phyloP scores from a whole-genome alignment of 2,888 invertebrate genomes.

The Lottia gigantea region DNA sequence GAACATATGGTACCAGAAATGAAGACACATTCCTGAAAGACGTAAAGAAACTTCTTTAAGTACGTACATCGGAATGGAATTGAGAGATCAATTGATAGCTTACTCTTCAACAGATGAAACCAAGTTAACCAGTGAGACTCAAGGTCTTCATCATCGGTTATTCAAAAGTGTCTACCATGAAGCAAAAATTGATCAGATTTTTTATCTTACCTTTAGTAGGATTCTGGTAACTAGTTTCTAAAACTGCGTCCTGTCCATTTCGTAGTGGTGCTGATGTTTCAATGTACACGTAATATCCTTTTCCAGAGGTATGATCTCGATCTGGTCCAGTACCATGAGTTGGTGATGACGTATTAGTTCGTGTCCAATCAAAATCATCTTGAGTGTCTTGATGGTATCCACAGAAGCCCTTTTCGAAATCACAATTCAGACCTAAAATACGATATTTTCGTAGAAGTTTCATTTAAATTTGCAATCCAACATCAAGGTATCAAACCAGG shows the following conservation, averaged over 20 bases:
- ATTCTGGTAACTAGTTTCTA: conserved; percentile 45
- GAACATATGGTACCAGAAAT: conserved; percentile 65
- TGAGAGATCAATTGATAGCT: no score
- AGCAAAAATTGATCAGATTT: no score
- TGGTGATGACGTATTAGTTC: conserved; percentile 46
- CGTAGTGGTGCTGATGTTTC: conserved; percentile 54
- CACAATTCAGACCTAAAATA: conserved; percentile 51
- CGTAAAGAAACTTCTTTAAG: background rate
- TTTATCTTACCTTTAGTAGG: conserved; percentile 13
- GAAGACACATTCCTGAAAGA: conserved; percentile 47
- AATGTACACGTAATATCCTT: conserved; percentile 61
- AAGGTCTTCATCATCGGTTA: no score
- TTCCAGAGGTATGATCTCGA: conserved; percentile 61
- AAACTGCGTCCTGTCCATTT: conserved; percentile 42
- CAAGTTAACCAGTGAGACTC: no score
- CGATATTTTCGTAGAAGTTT: no score
- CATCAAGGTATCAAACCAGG: no score
- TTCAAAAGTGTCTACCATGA: no score
- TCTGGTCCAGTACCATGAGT: conserved; percentile 57
- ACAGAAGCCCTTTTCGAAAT: conserved; percentile 58
- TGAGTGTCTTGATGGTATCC: conserved; percentile 51
- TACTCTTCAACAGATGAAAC: no score
- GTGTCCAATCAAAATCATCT: conserved; percentile 61
- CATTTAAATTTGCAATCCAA: no score
- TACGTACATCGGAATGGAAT: no score